Evolutionary conservation across 2,797 vertebrate species (phyloP), one percentile per base, ranked within the genome.

Genomic region (Cirrhinus mrigala): DNA sequence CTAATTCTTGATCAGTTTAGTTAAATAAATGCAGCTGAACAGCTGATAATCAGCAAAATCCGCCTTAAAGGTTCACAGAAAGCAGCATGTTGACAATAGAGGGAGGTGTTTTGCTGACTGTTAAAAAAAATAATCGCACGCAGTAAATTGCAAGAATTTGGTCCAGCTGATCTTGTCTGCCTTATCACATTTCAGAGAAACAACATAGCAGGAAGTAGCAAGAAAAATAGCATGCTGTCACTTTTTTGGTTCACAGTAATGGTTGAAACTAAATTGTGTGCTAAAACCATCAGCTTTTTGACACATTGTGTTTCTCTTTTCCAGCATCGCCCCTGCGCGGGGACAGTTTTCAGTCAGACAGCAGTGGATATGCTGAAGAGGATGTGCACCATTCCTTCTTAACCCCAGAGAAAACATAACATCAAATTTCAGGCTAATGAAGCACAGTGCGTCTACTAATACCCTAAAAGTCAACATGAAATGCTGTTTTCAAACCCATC

Each of bases 321-420:
- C n/a, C 82, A 96, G 96, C 90, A 82, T 86, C 89, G 69, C 87
- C 94, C 40, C 86, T 89, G 15, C 93, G 93, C 7, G 90, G 90
- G 1, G 88, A 94, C 92, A 94, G 94, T 48, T 66, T 88, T 40
- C 93, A 92, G 80, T 96, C 95, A 0, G 94, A 96, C 92, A 96
- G 96, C 94, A 96, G 94, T 15, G 94, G 94, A 84, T 96, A 95
- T 0, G 90, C 86, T 0, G 95, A 97, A 8, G 95, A 97, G 83
- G 95, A 96, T 62, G 37, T 89, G 79, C 82, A 88, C 18, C 22
- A 84, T 1, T 86, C 82, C 3, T 18, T 69, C 44, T 58, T 50
- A 8, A 46, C 40, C 66, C 54, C 75, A 8, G 90, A 89, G 46
- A 90, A 71, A 88, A 54, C 66, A 22, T 24, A 37, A 44, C 22